Evolutionary conservation across 2,888 invertebrate genomes (phyloP).

Genomic region (Julus scanicus): DNA sequence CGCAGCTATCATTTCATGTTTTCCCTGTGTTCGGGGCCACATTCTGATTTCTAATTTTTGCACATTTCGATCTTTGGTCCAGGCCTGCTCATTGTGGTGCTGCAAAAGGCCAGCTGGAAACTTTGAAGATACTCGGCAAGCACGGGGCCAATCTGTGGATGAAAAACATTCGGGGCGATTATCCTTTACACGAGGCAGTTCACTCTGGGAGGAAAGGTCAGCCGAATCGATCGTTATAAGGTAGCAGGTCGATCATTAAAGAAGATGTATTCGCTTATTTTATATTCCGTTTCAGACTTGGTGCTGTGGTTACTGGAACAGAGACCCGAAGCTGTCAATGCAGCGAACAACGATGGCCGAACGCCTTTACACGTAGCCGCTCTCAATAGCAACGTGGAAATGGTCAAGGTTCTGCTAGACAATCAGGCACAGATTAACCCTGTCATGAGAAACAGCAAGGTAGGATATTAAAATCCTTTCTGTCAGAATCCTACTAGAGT

Average conservation of each 20-base stretch:
- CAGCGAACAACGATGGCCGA: constrained; percentile 91
- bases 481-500: background rate
- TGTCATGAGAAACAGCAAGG: constrained; percentile 80
- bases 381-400: constrained; percentile 90
- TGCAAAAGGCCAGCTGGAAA: constrained; percentile 93
- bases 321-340: constrained; percentile 82
- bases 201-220: constrained; percentile 82
- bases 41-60: background rate
- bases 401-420: constrained; percentile 87
- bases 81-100: constrained; percentile 94
- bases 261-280: background rate
- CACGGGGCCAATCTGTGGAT: constrained; percentile 91
- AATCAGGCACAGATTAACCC: constrained; percentile 87
- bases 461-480: constrained; percentile 28
- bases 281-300: constrained; percentile 70
- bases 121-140: constrained; percentile 79
- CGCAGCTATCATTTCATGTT: too few species aligned
- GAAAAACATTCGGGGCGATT: constrained; percentile 91
- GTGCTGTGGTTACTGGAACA: constrained; percentile 88
- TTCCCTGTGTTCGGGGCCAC: too few species aligned
- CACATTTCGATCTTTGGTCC: constrained; percentile 57
- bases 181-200: constrained; percentile 96
- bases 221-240: background rate
- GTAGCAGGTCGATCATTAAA: background rate
- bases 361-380: constrained; percentile 95